Evolutionary conservation across 2,797 vertebrate genomes (phyloP), one percentile per base, ranked within the genome.

Genomic region (Anableps anableps): DNA sequence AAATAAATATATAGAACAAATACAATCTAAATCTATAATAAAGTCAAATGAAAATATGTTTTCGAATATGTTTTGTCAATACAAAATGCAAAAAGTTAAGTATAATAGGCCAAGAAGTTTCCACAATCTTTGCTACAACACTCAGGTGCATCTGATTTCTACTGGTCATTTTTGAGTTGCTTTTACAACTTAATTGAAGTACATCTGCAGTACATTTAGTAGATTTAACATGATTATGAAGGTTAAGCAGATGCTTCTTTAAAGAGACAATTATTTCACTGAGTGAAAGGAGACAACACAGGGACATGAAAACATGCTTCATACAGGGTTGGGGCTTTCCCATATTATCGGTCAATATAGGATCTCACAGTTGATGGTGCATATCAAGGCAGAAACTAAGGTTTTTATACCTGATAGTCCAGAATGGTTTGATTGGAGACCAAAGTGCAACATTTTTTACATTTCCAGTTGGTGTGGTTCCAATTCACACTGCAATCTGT

Each of bases 281-380:
- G 82, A 92, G 92, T 87, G 90, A 87, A 91, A 86, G 83, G 75
- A 90, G 79, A 85, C 29, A 83, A 89, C 89, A 88, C 87, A 78
- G 87, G 92, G 93, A 94, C 92, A 94, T 91, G 92, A 92, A 88
- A 64, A 95, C 90, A 93, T 91, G 94, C 92, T 94, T 90, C 94
- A 94, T 95, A 94, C 93, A n/a, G n/a, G n/a, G n/a, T 9, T 48
- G 47, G 10, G 13, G 4, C 7, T 48, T 4, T 4, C 47, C 2
- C 47, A 43, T 10, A 4, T 43, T n/a, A n/a, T n/a, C n/a, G n/a
- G 48, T 50, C 14, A 2, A 16, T 50, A 19, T 1, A 17, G 17
- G 48, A 50, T 50, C 48, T 50, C 48, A 50, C 21, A 8, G 50
- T 23, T 23, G 21, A 53, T 0, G 4, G 62, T 23, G 34, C 31